Evolutionary conservation across 2,113 vertebrate species (phyloP).

Genomic region (Myrmecobius fasciatus): DNA sequence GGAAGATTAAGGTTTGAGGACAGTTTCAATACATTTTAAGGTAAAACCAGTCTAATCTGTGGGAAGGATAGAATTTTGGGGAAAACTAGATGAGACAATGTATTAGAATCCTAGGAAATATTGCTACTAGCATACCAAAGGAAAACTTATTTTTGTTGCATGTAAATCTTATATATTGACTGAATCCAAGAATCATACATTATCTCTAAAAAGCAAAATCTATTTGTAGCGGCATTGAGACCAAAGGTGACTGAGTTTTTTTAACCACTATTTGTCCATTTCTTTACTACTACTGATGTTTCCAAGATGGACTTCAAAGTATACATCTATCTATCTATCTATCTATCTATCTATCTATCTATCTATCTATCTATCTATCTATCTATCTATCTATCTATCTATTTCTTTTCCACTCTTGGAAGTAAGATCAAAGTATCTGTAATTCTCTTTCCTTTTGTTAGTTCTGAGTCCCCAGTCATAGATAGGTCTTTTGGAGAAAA

Average conservation of each 20-base stretch:
- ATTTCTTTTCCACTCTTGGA: neutral
- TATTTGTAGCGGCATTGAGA: neutral
- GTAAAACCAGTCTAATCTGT: neutral
- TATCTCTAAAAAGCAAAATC: neutral
- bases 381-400: neutral
- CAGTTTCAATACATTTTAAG: neutral
- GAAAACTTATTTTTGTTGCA: neutral
- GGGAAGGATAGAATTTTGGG: neutral
- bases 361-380: too few relatives aligned
- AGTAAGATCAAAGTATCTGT: neutral
- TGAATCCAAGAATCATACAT: neutral
- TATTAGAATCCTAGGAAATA: neutral
- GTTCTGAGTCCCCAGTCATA: neutral
- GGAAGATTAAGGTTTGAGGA: neutral
- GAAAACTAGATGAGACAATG: neutral
- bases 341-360: too few relatives aligned
- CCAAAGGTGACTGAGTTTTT: neutral
- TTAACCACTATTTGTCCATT: neutral
- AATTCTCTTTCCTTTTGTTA: neutral
- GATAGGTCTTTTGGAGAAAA: neutral
- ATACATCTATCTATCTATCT: too few relatives aligned
- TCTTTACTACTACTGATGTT: neutral
- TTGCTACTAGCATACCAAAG: neutral
- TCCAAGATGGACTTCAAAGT: neutral
- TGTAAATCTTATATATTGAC: neutral